Conservation (phyloP, 2,113 vertebrate genomes). For the Malurus melanocephalus region DNA sequence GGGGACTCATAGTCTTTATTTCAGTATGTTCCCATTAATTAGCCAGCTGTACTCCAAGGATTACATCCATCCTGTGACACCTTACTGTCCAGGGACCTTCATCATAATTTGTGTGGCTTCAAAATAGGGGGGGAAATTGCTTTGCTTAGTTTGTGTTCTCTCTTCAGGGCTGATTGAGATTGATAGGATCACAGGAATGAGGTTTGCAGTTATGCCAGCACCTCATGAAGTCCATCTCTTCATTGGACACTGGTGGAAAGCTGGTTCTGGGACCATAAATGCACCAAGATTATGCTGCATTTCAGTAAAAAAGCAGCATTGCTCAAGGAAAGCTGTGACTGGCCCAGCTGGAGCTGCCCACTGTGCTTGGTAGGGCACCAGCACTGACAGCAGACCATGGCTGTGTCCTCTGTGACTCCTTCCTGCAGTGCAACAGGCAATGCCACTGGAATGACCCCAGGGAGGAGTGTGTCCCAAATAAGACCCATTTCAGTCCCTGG, state of each 20-base stretch:
- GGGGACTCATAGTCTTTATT: neutral
- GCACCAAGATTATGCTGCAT: neutral
- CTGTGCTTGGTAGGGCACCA: neutral
- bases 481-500: neutral
- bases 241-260: neutral
- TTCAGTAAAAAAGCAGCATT: neutral
- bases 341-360: neutral
- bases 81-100: neutral
- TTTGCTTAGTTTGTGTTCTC: neutral
- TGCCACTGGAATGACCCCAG: neutral
- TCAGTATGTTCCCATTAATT: neutral
- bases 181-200: neutral
- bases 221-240: neutral
- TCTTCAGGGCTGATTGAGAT: neutral
- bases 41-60: neutral
- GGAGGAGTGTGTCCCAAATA: neutral
- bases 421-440: neutral
- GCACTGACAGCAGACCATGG: neutral
- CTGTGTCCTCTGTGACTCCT: neutral
- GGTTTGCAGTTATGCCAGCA: neutral
- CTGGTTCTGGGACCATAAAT: neutral
- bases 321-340: rapidly evolving
- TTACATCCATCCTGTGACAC: neutral
- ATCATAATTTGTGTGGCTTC: neutral
- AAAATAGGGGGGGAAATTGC: neutral